A percentile compares a stretch with the other conserved stretches of the same genome.
phyloP scores from a whole-genome alignment of 1,140 invertebrate genomes.

The Heterodera carotae region DNA sequence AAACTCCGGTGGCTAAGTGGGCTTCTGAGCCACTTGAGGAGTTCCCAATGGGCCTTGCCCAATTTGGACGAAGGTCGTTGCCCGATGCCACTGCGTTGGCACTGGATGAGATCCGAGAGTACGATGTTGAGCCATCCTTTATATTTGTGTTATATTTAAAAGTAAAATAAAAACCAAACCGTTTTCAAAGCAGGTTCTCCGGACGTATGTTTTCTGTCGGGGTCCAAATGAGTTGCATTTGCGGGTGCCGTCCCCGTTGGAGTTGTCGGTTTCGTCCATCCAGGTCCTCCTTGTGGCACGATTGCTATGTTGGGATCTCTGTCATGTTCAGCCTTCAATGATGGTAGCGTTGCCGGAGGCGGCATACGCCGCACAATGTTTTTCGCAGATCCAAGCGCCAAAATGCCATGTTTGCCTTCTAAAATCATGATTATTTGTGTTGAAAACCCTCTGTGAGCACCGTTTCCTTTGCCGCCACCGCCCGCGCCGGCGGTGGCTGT shows the following conservation, averaged over 20 bases:
- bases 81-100: constrained; percentile 34
- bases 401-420: constrained; percentile 54
- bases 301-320: constrained; percentile 59
- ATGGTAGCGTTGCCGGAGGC: constrained; percentile 63
- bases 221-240: neutral
- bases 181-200: neutral
- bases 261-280: constrained; percentile 59
- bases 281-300: constrained; percentile 61
- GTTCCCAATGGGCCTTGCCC: constrained; percentile 52
- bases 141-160: neutral
- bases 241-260: constrained; percentile 10
- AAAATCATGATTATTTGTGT: constrained; percentile 3
- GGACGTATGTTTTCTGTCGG: constrained; percentile 6
- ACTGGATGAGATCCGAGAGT: constrained; percentile 31
- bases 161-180: neutral
- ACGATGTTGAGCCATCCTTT: constrained; percentile 25
- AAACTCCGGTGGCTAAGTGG: neutral
- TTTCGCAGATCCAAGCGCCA: constrained; percentile 56
- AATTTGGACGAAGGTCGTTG: constrained; percentile 58
- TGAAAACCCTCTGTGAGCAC: constrained; percentile 31
- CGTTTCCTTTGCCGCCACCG: constrained; percentile 44
- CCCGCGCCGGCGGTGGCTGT: constrained; percentile 35
- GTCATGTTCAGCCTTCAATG: constrained; percentile 62
- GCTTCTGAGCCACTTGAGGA: neutral
- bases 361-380: constrained; percentile 65